Percentiles rank a stretch among this genome's conserved stretches.
Evolutionary conservation across 2,888 invertebrate species (phyloP).

Genomic region (Plebejus anna): DNA sequence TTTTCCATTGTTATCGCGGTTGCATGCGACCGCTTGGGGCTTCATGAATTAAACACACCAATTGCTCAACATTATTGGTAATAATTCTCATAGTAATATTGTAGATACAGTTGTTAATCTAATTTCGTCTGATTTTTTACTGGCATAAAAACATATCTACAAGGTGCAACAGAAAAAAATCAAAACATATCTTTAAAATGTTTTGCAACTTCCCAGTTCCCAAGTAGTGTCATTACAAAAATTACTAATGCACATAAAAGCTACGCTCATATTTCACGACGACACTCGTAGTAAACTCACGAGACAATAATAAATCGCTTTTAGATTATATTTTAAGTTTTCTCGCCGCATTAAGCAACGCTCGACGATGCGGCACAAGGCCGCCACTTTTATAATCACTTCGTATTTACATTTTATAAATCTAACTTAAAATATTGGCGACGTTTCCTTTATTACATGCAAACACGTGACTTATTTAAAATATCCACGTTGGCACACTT

Average conservation of each 20-base stretch:
- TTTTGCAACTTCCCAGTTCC: neutral
- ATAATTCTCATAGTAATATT: too few relatives aligned
- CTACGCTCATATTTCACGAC: slow-evolving; percentile 13
- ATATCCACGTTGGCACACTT: too few relatives aligned
- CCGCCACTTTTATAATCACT: slow-evolving; percentile 2
- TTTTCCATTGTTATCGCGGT: too few relatives aligned
- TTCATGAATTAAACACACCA: too few relatives aligned
- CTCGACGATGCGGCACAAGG: slow-evolving; percentile 18
- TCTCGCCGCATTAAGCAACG: slow-evolving; percentile 22
- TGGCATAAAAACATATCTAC: too few relatives aligned
- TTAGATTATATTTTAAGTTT: slow-evolving; percentile 24
- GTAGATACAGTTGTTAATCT: too few relatives aligned
- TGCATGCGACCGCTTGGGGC: too few relatives aligned
- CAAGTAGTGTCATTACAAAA: neutral
- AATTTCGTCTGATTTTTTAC: too few relatives aligned
- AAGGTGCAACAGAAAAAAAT: neutral
- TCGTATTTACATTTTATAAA: neutral
- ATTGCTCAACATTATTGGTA: too few relatives aligned
- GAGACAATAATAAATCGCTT: slow-evolving; percentile 26
- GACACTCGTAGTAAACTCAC: slow-evolving; percentile 16
- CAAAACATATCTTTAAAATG: neutral
- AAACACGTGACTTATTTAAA: too few relatives aligned
- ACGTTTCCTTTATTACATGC: too few relatives aligned
- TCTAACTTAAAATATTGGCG: neutral
- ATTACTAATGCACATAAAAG: slow-evolving; percentile 3